Evolutionary conservation across 2,888 invertebrate species (phyloP), one percentile per base, ranked within the genome.

Genomic region (Scaptodrosophila latifasciaeformis): DNA sequence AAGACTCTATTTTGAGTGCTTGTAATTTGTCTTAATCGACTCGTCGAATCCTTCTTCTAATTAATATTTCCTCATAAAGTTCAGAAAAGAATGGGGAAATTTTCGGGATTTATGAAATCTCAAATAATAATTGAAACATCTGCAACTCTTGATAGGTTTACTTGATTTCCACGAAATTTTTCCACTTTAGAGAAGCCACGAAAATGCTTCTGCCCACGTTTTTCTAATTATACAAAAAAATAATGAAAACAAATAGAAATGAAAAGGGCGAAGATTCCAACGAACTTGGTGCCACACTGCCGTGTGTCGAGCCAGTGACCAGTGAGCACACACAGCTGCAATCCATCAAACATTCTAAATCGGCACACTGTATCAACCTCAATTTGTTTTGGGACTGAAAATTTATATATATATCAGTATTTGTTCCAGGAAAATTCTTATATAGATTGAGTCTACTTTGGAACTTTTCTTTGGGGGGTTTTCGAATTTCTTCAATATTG

Each of bases 311-410:
- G 45, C 45, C 30, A 24, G 24, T 3, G 24, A 3, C n/a, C n/a
- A n/a, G n/a, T n/a, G n/a, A n/a, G n/a, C n/a, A n/a, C n/a, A 34
- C 55, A 49, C 72, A 78, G 72, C 79, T 74, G 72, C 72, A 75
- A 75, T 78, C 72, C 72, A 76, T 74, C 72, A 79, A 24, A 24
- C 24, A 24, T 3, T 24, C 4, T 3, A 24, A 5, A 5, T 24
- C 4, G 24, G 24, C 3, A 24, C 24, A 24, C 24, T 24, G 24
- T 7, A 24, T n/a, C 9, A 27, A 5, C 27, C 5, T 6, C 5
- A 31, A 31, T 31, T 31, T 6, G 31, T 31, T 31, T 27, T 27
- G 4, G 4, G 27, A 27, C 27, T 27, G 27, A 9, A 27, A 27
- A 27, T 27, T 27, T 6, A 27, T 5, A 27, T 27, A 6, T 27